Evolutionary conservation across 2,113 vertebrate genomes (phyloP).

Genomic region (Neogale vison): DNA sequence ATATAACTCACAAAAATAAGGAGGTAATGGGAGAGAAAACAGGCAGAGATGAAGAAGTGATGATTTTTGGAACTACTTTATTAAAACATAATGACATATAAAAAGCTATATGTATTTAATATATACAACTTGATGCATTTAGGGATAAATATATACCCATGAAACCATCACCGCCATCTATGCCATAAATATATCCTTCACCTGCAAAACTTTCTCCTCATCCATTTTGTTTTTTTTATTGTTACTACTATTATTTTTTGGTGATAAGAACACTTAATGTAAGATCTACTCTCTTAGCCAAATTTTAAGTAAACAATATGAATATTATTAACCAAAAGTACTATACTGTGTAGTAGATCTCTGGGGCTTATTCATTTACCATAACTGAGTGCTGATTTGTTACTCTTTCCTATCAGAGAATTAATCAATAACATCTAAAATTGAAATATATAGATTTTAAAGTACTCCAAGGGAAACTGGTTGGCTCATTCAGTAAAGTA

Average conservation of each 20-base stretch:
- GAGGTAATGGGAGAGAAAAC: background rate
- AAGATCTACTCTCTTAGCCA: background rate
- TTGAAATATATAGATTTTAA: background rate
- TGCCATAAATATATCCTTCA: background rate
- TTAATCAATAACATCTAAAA: background rate
- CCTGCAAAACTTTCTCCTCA: background rate
- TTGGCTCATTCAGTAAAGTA: background rate
- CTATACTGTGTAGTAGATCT: background rate
- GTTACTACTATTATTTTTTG: background rate
- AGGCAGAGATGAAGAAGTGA: constrained; percentile 19
- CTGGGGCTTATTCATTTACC: background rate
- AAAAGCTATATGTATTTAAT: background rate
- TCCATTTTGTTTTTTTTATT: background rate
- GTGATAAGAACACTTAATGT: background rate
- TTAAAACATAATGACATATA: background rate
- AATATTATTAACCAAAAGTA: background rate
- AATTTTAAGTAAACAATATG: background rate
- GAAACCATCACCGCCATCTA: background rate
- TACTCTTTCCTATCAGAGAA: background rate
- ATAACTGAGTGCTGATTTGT: background rate
- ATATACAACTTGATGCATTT: background rate
- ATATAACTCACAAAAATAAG: constrained; percentile 8
- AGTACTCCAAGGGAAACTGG: background rate
- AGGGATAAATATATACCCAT: background rate
- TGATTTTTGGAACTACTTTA: background rate